Evolutionary conservation across 2,888 invertebrate genomes (phyloP).

Genomic region (Synanthedon formicaeformis): DNA sequence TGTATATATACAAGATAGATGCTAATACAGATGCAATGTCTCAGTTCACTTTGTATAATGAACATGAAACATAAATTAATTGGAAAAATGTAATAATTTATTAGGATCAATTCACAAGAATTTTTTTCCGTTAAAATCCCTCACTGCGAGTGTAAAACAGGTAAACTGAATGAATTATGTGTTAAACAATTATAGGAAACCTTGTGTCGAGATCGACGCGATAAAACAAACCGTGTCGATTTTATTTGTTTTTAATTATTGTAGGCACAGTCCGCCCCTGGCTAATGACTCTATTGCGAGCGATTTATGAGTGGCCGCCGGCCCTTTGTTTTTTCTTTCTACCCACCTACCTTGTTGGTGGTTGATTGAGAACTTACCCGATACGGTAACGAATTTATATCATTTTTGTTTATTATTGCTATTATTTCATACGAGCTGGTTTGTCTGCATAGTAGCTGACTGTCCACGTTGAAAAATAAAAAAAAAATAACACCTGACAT

Average conservation of each 20-base stretch:
- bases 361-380: slow-evolving; percentile 32
- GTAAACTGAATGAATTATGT: slow-evolving; percentile 11
- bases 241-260: slow-evolving; percentile 70
- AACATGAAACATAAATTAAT: too few species aligned
- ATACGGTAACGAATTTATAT: slow-evolving; percentile 7
- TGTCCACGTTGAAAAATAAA: too few species aligned
- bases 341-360: slow-evolving; percentile 24
- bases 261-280: slow-evolving; percentile 52
- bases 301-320: slow-evolving; percentile 51
- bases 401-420: neutral
- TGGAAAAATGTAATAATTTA: too few species aligned
- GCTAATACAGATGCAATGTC: too few species aligned
- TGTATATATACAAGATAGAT: too few species aligned
- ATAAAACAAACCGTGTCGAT: slow-evolving; percentile 65
- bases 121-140: too few species aligned
- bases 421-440: neutral
- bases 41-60: too few species aligned
- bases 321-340: slow-evolving; percentile 48
- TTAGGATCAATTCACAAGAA: too few species aligned
- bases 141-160: slow-evolving; percentile 6
- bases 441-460: too few species aligned
- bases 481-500: too few species aligned
- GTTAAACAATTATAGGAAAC: slow-evolving; percentile 30
- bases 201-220: slow-evolving; percentile 37
- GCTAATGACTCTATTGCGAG: slow-evolving; percentile 63